Base-by-base conservation (phyloP, 2,113 vertebrate species). In the Rostratula benghalensis region DNA sequence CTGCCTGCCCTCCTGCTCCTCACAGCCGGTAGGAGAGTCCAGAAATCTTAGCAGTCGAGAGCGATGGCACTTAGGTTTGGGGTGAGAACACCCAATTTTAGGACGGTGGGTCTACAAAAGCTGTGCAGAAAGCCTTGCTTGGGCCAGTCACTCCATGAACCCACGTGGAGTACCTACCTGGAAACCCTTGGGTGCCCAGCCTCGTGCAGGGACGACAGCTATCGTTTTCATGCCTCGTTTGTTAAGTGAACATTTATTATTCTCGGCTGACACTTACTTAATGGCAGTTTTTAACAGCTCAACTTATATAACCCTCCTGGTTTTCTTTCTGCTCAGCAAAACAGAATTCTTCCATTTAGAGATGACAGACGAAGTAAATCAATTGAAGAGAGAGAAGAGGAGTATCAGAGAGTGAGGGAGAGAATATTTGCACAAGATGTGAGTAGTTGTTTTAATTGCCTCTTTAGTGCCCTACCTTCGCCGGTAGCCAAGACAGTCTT, bases 321-420 rank as follows among this genome's bases (percentile, higher is more conserved):
- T 98, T 98, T 97, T 98, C 98, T 98, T 95, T 98, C 97, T 98
- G 98, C 98, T 98, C 97, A 98, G 98, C 98, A 98, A 98, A 98
- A 98, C 98, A 98, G 98, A 98, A 97, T 98, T 98, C 98, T 98
- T 98, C 98, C 98, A 98, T 98, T 98, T 98, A 98, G 98, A 98
- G 98, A 98, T 97, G 98, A 98, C 97, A 98, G 98, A 98, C 98
- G 99, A 98, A 99, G 98, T 98, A 99, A 99, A 98, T 99, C 99
- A 95, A 98, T 99, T 98, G 99, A 99, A 98, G 99, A 99, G 98
- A 98, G 99, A 98, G 99, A 99, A 98, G 99, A 99, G 97, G 99
- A 99, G 81, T 99, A 99, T 98, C 99, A 99, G 98, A 98, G 98
- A 97, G 99, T 98, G 94, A 98, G 99, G 98, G 99, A 99, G 90